These are phyloP conservation scores for Rattus norvegicus DNA, from an alignment of 2,113 vertebrate species.

Conservation along the genomic window DNA sequence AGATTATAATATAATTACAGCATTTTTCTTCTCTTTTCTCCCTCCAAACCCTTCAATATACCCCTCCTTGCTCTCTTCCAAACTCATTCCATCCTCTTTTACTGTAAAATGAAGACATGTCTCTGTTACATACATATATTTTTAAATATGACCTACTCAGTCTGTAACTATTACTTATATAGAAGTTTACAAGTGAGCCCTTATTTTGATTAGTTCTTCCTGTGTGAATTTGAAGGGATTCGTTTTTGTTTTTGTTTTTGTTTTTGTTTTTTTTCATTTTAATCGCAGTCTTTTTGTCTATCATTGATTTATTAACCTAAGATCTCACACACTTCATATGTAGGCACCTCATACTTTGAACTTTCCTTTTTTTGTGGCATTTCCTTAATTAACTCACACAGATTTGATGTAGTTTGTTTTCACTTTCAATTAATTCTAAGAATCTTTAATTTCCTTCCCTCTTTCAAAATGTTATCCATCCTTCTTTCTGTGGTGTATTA, in stretches of 20 bases:
- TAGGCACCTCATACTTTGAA: neutral
- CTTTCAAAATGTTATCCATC: neutral
- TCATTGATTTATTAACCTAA: neutral
- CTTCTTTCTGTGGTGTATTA: neutral
- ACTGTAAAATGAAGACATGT: neutral
- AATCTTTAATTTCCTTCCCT: neutral
- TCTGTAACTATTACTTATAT: neutral
- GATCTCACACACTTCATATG: neutral
- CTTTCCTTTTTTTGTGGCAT: neutral
- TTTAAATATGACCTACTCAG: neutral
- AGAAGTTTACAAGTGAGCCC: neutral
- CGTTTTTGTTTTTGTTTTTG: no score
- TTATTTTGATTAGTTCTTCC: neutral
- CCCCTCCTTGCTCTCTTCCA: neutral
- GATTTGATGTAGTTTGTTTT: neutral
- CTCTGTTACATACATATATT: neutral
- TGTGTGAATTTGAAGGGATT: neutral
- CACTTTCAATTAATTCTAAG: neutral
- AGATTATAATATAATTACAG: neutral
- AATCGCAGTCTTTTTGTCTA: neutral
- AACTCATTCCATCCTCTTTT: neutral
- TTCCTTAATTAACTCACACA: neutral
- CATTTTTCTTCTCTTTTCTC: neutral
- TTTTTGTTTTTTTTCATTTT: neutral
- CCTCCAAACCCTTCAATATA: neutral